phyloP scores from a whole-genome alignment of 2,797 vertebrate species.

The Artibeus lituratus region DNA sequence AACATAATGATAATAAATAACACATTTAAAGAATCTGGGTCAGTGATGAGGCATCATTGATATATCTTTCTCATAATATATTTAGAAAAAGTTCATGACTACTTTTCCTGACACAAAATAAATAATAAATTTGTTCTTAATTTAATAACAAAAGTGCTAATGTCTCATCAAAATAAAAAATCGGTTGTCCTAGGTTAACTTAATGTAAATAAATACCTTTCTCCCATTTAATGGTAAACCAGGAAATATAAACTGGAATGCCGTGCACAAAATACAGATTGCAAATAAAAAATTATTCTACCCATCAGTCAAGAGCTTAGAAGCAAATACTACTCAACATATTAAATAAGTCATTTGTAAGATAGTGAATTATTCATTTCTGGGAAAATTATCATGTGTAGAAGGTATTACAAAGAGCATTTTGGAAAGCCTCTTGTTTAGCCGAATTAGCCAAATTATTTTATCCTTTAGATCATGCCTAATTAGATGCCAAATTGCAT shows the following conservation, averaged over 20 bases:
- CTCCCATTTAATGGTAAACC: neutral
- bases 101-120: neutral
- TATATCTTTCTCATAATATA: neutral
- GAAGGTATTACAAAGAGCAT: constrained; percentile 32
- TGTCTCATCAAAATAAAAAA: neutral
- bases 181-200: neutral
- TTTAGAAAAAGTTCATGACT: neutral
- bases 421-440: constrained; percentile 54
- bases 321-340: constrained; percentile 51
- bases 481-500: constrained; percentile 53
- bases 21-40: neutral
- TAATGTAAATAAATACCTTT: neutral
- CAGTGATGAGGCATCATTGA: neutral
- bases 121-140: neutral
- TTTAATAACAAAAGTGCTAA: neutral
- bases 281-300: constrained; percentile 41
- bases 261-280: constrained; percentile 49
- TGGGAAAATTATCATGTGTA: constrained; percentile 26
- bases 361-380: constrained; percentile 35
- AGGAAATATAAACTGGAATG: constrained; percentile 61
- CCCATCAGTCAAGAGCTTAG: constrained; percentile 51
- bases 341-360: constrained; percentile 52
- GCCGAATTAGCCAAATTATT: constrained; percentile 46
- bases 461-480: constrained; percentile 9
- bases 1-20: neutral